phyloP scores from a whole-genome alignment of 1,140 invertebrate species.

The Tyrophagus putrescentiae region DNA sequence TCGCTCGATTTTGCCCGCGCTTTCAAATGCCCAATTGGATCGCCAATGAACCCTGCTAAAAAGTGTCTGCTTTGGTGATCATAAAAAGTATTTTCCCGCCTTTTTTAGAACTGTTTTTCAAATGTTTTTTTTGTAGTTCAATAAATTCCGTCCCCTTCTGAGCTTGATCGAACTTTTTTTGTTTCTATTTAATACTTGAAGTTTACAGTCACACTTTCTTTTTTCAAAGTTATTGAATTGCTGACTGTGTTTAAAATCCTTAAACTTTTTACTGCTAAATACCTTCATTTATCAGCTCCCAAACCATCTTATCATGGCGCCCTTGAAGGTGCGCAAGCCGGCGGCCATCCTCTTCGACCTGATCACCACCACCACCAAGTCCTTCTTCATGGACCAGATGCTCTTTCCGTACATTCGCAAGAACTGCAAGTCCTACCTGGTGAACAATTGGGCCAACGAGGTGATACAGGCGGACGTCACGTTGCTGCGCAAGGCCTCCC shows the following conservation, averaged over 20 bases:
- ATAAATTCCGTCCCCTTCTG: no score
- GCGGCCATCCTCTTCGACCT: constrained; percentile 17
- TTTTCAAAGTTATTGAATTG: no score
- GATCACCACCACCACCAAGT: constrained; percentile 10
- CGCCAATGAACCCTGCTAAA: constrained; percentile 42
- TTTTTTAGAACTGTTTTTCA: no score
- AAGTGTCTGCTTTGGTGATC: constrained; percentile 46
- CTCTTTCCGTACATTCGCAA: constrained; percentile 18
- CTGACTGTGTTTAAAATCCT: no score
- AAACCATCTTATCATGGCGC: no score
- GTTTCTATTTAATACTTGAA: no score
- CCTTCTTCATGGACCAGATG: constrained; percentile 13
- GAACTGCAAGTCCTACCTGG: constrained; percentile 4
- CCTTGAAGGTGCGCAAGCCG: constrained; percentile 4
- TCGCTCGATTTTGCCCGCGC: constrained; percentile 40
- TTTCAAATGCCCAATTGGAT: constrained; percentile 38
- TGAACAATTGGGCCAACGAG: constrained; percentile 25
- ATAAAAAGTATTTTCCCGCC: no score
- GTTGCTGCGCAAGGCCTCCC: not conserved
- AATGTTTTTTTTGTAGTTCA: no score
- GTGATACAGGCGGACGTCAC: not conserved
- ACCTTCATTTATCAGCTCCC: no score
- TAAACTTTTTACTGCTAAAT: no score
- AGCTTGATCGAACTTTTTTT: no score
- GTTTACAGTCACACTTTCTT: no score